Base-by-base conservation (phyloP, 2,113 vertebrate genomes). In the Thamnaconus septentrionalis region DNA sequence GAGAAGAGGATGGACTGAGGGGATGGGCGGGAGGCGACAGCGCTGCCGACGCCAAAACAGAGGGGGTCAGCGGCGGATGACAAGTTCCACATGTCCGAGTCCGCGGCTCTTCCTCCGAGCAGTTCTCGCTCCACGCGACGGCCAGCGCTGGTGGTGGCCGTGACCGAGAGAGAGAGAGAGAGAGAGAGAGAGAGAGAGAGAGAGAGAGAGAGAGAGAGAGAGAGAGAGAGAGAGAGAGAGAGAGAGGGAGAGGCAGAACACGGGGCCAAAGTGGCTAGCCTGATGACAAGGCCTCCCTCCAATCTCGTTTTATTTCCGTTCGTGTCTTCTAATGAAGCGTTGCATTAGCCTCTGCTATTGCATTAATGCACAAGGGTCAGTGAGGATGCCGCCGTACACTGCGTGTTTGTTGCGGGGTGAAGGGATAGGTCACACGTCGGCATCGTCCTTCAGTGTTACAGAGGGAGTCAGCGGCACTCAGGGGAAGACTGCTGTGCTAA, bases 71-170 rank as follows among this genome's bases (percentile, higher is more conserved):
- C 18, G 47, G 70, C 41, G 45, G 86, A 88, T 91, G 91, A 92
- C 89, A 91, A 87, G 77, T 91, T 91, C 90, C 89, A 87, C 88
- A 89, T 90, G 90, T 90, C 85, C 64, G 49, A 79, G 82, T 83
- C 53, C 66, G 80, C 69, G 56, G 71, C 78, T 83, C 78, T 84
- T 76, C 85, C 90, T 91, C 64, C 66, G 9, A 91, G 90, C 85
- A 75, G 56, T 88, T 87, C 83, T 81, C 83, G 78, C 81, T 87
- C 81, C 80, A 81, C 75, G 78, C 70, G 49, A 8, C 61, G 82
- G 62, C 62, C 79, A 76, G 80, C 78, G 82, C 79, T 86, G 64
- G 41, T 67, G 81, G 69, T 86, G 86, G 62, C 66, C n/a, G n/a
- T n/a, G n/a, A n/a, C n/a, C n/a, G n/a, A n/a, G n/a, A n/a, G n/a